These are phyloP conservation scores for Zoroaster sp. DNA, from an alignment of 53 echinoderm and acorn worm species.

Conservation along the genomic window DNA sequence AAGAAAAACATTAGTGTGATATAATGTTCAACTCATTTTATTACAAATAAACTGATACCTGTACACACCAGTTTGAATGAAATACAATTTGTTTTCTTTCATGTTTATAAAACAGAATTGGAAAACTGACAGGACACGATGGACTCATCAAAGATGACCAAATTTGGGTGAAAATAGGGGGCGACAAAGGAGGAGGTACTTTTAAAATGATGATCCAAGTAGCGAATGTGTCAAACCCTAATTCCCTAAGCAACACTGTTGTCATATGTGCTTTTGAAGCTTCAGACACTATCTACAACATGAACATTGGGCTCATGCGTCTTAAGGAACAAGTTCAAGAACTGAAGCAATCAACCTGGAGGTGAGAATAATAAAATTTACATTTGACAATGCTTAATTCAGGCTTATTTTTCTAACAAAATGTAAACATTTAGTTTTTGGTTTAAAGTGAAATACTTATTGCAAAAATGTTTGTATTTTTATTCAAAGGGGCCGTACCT, in stretches of 20 bases:
- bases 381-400: background rate
- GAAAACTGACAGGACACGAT: slow-evolving; percentile 9
- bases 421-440: background rate
- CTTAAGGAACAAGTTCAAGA: slow-evolving; percentile 33
- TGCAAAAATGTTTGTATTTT: background rate
- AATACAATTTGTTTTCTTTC: background rate
- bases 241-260: slow-evolving; percentile 27
- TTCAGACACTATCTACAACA: slow-evolving; percentile 29
- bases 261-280: slow-evolving; percentile 18
- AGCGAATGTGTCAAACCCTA: slow-evolving; percentile 39
- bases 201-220: slow-evolving; percentile 59
- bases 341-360: slow-evolving; percentile 1
- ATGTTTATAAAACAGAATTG: slow-evolving; percentile 3
- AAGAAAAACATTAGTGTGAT: background rate
- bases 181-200: slow-evolving; percentile 53
- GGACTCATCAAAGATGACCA: background rate
- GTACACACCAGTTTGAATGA: slow-evolving; percentile 19
- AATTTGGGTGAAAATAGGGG: slow-evolving; percentile 48
- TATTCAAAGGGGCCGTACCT: background rate
- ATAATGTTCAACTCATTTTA: background rate
- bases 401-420: background rate
- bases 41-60: slow-evolving; percentile 7
- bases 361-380: background rate
- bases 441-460: background rate
- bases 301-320: slow-evolving; percentile 21